A percentile compares a stretch with the other conserved stretches of the same genome.
phyloP scores from a whole-genome alignment of 2,888 invertebrate genomes.

The Bimastos eiseni region DNA sequence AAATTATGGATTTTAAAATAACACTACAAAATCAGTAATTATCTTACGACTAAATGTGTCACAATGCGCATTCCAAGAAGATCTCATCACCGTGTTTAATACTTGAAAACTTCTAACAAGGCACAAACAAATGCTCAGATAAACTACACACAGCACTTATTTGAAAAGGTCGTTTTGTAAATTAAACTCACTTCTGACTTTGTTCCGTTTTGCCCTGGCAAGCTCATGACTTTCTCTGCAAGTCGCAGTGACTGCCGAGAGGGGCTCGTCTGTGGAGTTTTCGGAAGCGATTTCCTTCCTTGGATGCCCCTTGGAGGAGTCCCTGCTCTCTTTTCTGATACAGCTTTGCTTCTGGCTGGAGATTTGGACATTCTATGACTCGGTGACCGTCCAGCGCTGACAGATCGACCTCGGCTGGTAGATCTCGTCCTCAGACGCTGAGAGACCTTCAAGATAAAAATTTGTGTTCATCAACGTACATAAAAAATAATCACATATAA shows the following conservation, averaged over 20 bases:
- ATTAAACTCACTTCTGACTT: neutral
- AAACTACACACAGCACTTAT: too few species aligned
- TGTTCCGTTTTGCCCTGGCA: neutral
- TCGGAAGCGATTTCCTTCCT: neutral
- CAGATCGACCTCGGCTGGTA: conserved; percentile 13
- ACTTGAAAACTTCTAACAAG: neutral
- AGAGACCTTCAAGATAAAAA: neutral
- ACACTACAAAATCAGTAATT: neutral
- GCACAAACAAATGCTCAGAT: neutral
- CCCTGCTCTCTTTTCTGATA: neutral
- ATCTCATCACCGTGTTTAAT: neutral
- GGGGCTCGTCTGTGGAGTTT: neutral
- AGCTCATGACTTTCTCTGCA: neutral
- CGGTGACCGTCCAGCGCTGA: neutral
- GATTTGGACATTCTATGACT: neutral
- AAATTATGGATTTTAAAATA: neutral
- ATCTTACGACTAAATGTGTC: neutral
- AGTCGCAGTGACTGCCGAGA: neutral
- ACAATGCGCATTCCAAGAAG: neutral
- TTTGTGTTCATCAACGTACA: neutral
- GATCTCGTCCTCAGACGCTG: neutral
- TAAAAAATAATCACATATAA: neutral
- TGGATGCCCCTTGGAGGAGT: neutral
- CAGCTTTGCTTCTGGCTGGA: neutral
- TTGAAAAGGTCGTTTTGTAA: neutral